phyloP scores from a whole-genome alignment of 2,888 invertebrate species.

The Stenodera caucasica region DNA sequence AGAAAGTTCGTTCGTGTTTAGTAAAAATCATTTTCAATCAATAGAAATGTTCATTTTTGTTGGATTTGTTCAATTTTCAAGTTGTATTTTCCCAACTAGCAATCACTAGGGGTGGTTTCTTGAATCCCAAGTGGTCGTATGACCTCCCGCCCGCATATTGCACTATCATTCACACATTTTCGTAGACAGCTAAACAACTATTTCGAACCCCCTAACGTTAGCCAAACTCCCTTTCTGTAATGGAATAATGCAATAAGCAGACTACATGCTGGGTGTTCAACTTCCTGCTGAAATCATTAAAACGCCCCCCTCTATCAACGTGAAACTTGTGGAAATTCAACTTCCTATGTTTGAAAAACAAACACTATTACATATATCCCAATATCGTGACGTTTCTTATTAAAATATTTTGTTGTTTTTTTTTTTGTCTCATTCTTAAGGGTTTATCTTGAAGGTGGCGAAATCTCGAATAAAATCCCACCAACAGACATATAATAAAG shows the following conservation, averaged over 20 bases:
- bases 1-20: constrained; percentile 15
- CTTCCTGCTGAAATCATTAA: constrained; percentile 4
- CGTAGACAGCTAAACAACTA: constrained; percentile 38
- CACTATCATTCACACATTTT: constrained; percentile 45
- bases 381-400: neutral
- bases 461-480: constrained; percentile 1
- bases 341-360: neutral
- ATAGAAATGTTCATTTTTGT: constrained; percentile 29
- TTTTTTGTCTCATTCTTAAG: neutral
- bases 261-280: constrained; percentile 7
- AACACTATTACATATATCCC: neutral
- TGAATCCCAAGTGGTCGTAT: constrained; percentile 36
- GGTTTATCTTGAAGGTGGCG: constrained; percentile 5
- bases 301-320: neutral
- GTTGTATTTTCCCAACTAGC: constrained; percentile 43
- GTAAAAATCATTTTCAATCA: constrained; percentile 24
- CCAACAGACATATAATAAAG: neutral
- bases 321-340: neutral
- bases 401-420: neutral
- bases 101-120: constrained; percentile 32
- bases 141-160: constrained; percentile 47
- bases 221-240: constrained; percentile 39
- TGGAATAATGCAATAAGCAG: constrained; percentile 40
- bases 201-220: constrained; percentile 43
- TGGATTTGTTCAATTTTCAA: constrained; percentile 41